Base-by-base conservation (phyloP, 1,140 invertebrate genomes). In the Atta colombica region DNA sequence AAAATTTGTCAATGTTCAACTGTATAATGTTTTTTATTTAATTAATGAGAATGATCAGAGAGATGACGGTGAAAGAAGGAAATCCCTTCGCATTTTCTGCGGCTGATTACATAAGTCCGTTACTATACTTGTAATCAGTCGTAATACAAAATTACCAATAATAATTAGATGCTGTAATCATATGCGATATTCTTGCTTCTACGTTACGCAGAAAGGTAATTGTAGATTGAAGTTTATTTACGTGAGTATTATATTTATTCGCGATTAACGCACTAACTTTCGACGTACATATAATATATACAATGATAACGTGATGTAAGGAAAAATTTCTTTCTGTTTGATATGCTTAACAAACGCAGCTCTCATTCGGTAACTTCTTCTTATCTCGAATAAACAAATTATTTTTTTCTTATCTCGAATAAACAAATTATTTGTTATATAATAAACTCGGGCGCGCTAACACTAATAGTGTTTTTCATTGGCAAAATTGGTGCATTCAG, bases 401-500 rank as follows among this genome's bases (percentile, higher is more conserved):
- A 25, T 25, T 35, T 25, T 21, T n/a, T n/a, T n/a, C n/a, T n/a
- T n/a, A n/a, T n/a, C n/a, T n/a, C n/a, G n/a, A n/a, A n/a, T n/a
- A n/a, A n/a, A n/a, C n/a, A 25, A 35, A 51, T 21, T 12, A 25
- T 25, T 35, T 25, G 14, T 75, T 16, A 14, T 25, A 49, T 18
- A 5, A 58, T 18, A 18, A 84, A 84, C 80, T 84, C 80, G 80
- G 80, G 80, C 61, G 77, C 65, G 78, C 66, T 49, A 71, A 80
- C 63, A 82, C 72, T 88, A 45, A 45, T 45, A 3, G 39, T 8
- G 8, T 45, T 45, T 45, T 45, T 45, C 39, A 45, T 12, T 45
- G 39, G 39, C 10, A 45, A 45, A 45, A 45, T 10, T 10, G 39
- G 0, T 12, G 8, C 39, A 45, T 8, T 45, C 39, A 10, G 10